These are phyloP conservation scores for Clupea harengus DNA, from an alignment of 2,113 vertebrate genomes.

Conservation along the genomic window DNA sequence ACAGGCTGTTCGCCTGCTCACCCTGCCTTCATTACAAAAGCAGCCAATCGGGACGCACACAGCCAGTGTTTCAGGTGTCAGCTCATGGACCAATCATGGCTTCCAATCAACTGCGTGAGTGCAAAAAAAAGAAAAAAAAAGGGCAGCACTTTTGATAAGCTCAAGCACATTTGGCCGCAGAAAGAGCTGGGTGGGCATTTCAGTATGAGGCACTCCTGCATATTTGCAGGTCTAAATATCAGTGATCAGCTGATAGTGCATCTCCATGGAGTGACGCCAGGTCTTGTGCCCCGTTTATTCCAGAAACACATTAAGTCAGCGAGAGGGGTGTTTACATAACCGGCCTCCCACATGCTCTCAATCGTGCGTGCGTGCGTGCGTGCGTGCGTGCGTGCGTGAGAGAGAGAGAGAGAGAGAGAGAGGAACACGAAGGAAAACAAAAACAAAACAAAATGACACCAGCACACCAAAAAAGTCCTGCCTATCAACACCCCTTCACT, in stretches of 20 bases:
- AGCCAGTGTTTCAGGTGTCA: not conserved
- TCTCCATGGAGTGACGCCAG: not conserved
- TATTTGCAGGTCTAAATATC: not conserved
- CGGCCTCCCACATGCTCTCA: not conserved
- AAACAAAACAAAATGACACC: not conserved
- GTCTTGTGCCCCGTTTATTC: not conserved
- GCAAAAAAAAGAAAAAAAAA: not conserved
- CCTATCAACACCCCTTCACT: not conserved
- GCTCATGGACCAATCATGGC: not conserved
- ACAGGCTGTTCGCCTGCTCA: not conserved
- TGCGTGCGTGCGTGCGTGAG: not conserved
- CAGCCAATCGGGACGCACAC: not conserved
- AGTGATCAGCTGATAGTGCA: not conserved
- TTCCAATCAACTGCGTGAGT: not conserved
- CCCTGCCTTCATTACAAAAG: not conserved
- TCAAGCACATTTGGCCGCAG: not conserved
- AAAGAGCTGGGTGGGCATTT: not conserved
- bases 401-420: not conserved
- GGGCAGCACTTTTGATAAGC: not conserved
- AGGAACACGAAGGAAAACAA: not conserved
- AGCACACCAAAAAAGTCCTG: not conserved
- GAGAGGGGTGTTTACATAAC: slow-evolving; percentile 17
- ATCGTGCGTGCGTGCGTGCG: not conserved
- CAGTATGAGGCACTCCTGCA: not conserved
- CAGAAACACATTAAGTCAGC: slow-evolving; percentile 14